Conservation (phyloP, 2,797 vertebrate species). For the Chaunax sp. region DNA sequence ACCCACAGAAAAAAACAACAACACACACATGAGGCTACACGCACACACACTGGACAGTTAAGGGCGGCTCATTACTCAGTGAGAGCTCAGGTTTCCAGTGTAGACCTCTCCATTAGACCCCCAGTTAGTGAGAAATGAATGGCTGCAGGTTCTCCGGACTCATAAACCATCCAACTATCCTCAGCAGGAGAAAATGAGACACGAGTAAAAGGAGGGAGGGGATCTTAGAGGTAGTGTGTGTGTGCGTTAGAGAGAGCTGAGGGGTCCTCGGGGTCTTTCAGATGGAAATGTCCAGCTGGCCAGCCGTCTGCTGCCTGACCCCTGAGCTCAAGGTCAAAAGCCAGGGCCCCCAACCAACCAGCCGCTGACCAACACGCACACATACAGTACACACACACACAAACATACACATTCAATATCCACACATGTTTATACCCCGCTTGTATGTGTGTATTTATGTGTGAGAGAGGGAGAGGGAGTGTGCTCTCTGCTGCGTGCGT, state of each 20-base stretch:
- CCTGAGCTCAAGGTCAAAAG: conserved; percentile 94
- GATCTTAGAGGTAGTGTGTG: conserved; percentile 82
- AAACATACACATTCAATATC: conserved; percentile 14
- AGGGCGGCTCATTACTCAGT: conserved; percentile 89
- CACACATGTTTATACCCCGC: conserved; percentile 15
- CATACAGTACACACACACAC: conserved; percentile 47
- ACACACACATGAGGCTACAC: conserved; percentile 31
- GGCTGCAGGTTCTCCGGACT: conserved; percentile 79
- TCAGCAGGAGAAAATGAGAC: conserved; percentile 84
- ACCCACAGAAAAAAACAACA: conserved; percentile 8
- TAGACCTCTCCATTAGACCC: conserved; percentile 85
- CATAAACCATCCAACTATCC: conserved; percentile 80
- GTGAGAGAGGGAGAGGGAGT: conserved; percentile 41
- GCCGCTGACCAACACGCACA: conserved; percentile 69
- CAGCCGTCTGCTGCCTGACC: conserved; percentile 97
- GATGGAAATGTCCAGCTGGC: conserved; percentile 99
- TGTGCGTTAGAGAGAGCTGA: conserved; percentile 26
- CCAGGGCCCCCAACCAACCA: conserved; percentile 77
- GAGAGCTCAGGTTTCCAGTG: conserved; percentile 84
- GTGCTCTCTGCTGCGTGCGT: conserved; percentile 52
- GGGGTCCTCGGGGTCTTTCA: conserved; percentile 88
- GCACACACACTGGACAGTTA: conserved; percentile 79
- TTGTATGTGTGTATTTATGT: conserved; percentile 29
- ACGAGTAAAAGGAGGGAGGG: conserved; percentile 89
- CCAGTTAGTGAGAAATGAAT: conserved; percentile 86